A percentile compares a stretch with the other conserved stretches of the same genome.
Conservation (phyloP, 2,113 vertebrate genomes). For the Sakesphorus luctuosus region DNA sequence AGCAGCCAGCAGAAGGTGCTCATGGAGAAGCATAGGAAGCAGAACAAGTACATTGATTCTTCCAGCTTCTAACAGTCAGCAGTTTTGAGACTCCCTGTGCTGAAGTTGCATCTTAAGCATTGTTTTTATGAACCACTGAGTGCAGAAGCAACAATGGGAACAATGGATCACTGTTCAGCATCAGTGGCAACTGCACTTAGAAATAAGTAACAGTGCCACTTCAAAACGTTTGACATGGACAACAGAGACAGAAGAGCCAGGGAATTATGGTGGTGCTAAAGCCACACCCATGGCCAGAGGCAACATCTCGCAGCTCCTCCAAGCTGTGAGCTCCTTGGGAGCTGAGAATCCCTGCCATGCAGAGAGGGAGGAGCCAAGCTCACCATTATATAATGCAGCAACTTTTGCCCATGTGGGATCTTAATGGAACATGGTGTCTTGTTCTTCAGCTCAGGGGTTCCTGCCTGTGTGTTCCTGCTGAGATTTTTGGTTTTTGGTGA, state of each 20-base stretch:
- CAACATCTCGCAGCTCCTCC: slow-evolving; percentile 29
- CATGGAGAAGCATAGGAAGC: neutral
- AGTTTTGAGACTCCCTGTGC: slow-evolving; percentile 56
- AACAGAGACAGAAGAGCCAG: slow-evolving; percentile 47
- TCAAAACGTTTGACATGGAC: slow-evolving; percentile 47
- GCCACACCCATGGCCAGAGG: slow-evolving; percentile 55
- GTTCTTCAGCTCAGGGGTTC: neutral
- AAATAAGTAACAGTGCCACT: slow-evolving; percentile 65
- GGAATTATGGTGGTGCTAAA: slow-evolving; percentile 52
- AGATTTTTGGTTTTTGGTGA: slow-evolving; percentile 18
- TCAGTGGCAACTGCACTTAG: slow-evolving; percentile 61
- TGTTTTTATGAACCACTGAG: slow-evolving; percentile 65
- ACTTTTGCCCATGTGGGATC: neutral
- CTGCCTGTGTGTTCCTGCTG: neutral
- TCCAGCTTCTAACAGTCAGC: slow-evolving; percentile 30
- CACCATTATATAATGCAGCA: slow-evolving; percentile 15
- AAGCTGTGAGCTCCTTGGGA: slow-evolving; percentile 23
- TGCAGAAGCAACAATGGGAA: slow-evolving; percentile 56
- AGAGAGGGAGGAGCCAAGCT: slow-evolving; percentile 53
- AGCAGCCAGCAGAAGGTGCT: neutral
- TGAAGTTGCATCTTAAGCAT: slow-evolving; percentile 61
- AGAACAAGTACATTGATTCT: neutral
- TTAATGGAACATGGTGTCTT: neutral
- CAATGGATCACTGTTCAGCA: slow-evolving; percentile 66
- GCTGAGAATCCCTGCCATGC: slow-evolving; percentile 24